Percentiles rank a stretch among this genome's conserved stretches.
Evolutionary conservation across 2,888 invertebrate genomes (phyloP).

Genomic region (Ormyrus labotus): DNA sequence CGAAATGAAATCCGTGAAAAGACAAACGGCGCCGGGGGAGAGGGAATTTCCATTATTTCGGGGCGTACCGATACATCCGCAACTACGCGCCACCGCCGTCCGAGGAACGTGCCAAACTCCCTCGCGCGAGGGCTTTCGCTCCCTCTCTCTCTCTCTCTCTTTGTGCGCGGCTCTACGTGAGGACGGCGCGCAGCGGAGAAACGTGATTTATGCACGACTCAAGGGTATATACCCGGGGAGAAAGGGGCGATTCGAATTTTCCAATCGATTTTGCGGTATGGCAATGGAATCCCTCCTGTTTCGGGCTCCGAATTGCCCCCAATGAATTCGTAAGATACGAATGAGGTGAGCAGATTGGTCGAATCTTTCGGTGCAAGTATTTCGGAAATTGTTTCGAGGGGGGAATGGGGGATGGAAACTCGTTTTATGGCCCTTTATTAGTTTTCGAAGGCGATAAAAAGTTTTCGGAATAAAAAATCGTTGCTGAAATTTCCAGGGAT

Average conservation of each 20-base stretch:
- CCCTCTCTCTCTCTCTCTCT: no score
- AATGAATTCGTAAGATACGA: no score
- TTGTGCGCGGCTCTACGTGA: neutral
- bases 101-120: constrained; percentile 35
- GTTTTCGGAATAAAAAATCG: no score
- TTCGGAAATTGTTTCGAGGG: neutral
- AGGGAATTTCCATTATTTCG: constrained; percentile 37
- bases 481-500: no score
- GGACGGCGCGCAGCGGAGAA: neutral
- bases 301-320: no score
- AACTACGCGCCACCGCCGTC: constrained; percentile 27
- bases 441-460: no score
- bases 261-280: constrained; percentile 18
- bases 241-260: constrained; percentile 4
- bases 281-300: neutral
- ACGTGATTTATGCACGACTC: constrained; percentile 33
- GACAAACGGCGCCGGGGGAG: no score
- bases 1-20: constrained; percentile 13
- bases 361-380: neutral
- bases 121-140: neutral
- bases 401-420: no score
- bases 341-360: no score
- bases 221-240: neutral
- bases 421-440: no score
- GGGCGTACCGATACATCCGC: constrained; percentile 31